Percentiles rank a stretch among this genome's conserved stretches.
These are phyloP conservation scores for Syncerus caffer DNA, from an alignment of 2,797 vertebrate genomes.

Conservation along the genomic window DNA sequence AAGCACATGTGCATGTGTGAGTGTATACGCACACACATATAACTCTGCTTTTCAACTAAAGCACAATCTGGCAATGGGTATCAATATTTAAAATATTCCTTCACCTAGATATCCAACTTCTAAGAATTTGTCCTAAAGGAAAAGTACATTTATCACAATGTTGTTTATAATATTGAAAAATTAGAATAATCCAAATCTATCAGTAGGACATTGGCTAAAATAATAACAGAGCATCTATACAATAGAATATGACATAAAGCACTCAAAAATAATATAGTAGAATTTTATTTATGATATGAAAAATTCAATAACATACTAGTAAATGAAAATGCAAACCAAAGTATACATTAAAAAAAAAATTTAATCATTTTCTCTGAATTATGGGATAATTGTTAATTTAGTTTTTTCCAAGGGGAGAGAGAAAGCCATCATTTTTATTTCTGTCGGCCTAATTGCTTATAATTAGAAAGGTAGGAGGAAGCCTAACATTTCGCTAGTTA, in stretches of 20 bases:
- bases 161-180: slow-evolving; percentile 48
- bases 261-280: slow-evolving; percentile 37
- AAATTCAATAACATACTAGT: neutral
- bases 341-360: neutral
- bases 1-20: neutral
- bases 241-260: neutral
- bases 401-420: neutral
- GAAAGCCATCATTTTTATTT: neutral
- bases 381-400: neutral
- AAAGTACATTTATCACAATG: slow-evolving; percentile 8
- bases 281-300: slow-evolving; percentile 28
- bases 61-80: neutral
- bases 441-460: neutral
- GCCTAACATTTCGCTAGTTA: neutral
- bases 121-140: slow-evolving; percentile 39
- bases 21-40: neutral
- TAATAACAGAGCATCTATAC: neutral
- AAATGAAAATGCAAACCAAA: slow-evolving; percentile 27
- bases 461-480: neutral
- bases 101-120: neutral
- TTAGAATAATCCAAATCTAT: slow-evolving; percentile 3
- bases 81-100: neutral
- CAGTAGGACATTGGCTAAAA: neutral
- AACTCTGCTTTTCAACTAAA: slow-evolving; percentile 9
- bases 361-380: neutral